phyloP scores from a whole-genome alignment of 2,113 vertebrate species.

The Crotalus horridus region DNA sequence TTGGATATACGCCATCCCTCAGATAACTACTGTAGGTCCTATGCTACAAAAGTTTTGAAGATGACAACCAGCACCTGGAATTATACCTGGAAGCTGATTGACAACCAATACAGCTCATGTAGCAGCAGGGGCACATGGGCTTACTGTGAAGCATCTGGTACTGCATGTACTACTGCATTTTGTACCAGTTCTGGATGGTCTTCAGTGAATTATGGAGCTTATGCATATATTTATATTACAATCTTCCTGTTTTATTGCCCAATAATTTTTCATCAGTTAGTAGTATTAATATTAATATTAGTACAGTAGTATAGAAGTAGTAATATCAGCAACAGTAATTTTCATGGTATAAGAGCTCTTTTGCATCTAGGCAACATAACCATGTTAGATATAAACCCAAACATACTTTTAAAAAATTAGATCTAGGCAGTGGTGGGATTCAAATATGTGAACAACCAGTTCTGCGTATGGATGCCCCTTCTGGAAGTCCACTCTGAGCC shows the following conservation, averaged over 20 bases:
- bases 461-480: no score
- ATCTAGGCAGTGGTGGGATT: background rate
- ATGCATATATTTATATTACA: background rate
- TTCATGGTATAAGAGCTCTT: background rate
- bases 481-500: no score
- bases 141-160: background rate
- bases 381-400: background rate
- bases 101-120: background rate
- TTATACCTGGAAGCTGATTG: background rate
- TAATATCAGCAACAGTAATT: background rate
- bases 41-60: background rate
- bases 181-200: background rate
- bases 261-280: background rate
- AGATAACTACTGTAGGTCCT: background rate
- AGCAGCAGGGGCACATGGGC: background rate
- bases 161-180: background rate
- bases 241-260: background rate
- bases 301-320: background rate
- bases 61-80: background rate
- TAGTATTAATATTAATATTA: background rate
- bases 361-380: background rate
- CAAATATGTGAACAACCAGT: no score
- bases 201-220: background rate
- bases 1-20: background rate
- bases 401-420: conserved; percentile 13